phyloP scores from a whole-genome alignment of 2,888 invertebrate genomes.

The Chironomus riparius region DNA sequence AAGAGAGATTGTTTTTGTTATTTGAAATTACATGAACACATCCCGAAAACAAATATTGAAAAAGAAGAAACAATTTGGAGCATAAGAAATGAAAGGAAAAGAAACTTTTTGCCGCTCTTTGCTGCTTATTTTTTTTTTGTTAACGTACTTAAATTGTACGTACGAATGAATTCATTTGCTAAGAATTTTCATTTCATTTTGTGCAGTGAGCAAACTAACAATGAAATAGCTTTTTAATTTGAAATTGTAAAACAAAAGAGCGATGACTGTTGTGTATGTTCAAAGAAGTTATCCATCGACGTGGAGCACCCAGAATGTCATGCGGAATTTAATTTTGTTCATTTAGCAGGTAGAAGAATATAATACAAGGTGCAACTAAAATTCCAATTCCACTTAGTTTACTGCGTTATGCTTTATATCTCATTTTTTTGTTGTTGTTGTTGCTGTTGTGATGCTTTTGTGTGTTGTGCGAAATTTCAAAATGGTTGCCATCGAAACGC shows the following conservation, averaged over 20 bases:
- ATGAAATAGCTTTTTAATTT: background rate
- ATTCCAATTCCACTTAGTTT: constrained; percentile 15
- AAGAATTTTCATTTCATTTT: constrained; percentile 13
- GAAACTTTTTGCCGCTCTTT: background rate
- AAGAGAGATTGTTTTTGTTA: background rate
- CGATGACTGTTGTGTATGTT: too few relatives aligned
- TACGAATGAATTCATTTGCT: constrained; percentile 13
- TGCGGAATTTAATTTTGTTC: background rate
- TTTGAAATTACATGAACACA: background rate
- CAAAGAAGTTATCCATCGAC: background rate
- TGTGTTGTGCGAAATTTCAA: constrained; percentile 9
- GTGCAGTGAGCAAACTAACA: background rate
- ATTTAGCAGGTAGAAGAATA: background rate
- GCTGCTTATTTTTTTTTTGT: background rate
- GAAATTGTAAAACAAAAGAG: background rate
- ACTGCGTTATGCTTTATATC: background rate
- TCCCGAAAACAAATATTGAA: too few relatives aligned
- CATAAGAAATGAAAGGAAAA: background rate
- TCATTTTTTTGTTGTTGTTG: background rate
- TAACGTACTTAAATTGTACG: background rate
- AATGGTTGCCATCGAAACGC: constrained; percentile 15
- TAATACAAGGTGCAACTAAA: constrained; percentile 19
- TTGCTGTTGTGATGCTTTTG: too few relatives aligned
- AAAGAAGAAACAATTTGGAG: background rate
- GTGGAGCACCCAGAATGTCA: background rate